Evolutionary conservation across 2,888 invertebrate genomes (phyloP).

Genomic region (Octonoba sinensis): DNA sequence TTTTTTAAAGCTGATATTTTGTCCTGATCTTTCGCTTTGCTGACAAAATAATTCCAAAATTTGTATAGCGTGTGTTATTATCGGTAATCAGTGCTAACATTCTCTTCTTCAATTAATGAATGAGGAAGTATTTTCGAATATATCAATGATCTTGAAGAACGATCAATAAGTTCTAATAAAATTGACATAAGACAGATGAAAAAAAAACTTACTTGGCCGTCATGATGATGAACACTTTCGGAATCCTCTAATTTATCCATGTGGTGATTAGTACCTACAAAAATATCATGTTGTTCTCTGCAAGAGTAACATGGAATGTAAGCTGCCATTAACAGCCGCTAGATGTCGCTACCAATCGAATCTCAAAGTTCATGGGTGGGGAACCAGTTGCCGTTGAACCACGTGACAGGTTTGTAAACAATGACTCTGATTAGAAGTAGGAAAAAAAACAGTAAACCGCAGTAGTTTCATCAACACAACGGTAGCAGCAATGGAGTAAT

Average conservation of each 20-base stretch:
- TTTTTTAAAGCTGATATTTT: too few species aligned
- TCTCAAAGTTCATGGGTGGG: slow-evolving; percentile 30
- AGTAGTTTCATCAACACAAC: too few species aligned
- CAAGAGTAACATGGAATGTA: slow-evolving; percentile 32
- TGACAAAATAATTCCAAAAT: too few species aligned
- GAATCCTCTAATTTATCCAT: slow-evolving; percentile 34
- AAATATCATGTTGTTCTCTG: slow-evolving; percentile 47
- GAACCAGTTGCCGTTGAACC: too few species aligned
- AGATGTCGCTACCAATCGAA: slow-evolving; percentile 44
- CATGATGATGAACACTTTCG: slow-evolving; percentile 34
- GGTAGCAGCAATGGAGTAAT: too few species aligned
- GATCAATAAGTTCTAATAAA: too few species aligned
- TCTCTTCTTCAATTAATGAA: neutral
- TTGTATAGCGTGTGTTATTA: too few species aligned
- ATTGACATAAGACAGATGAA: neutral
- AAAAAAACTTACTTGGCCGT: slow-evolving; percentile 37
- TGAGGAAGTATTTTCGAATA: neutral
- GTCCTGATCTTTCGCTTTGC: too few species aligned
- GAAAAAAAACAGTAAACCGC: too few species aligned
- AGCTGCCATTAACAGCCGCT: slow-evolving; percentile 31
- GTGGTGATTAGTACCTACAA: slow-evolving; percentile 13
- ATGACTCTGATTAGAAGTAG: too few species aligned
- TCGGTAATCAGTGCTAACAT: neutral
- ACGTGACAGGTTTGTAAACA: too few species aligned
- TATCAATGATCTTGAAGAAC: too few species aligned